A percentile compares a stretch with the other conserved stretches of the same genome.
phyloP scores from a whole-genome alignment of 1,140 invertebrate genomes.

The Orius insidiosus region DNA sequence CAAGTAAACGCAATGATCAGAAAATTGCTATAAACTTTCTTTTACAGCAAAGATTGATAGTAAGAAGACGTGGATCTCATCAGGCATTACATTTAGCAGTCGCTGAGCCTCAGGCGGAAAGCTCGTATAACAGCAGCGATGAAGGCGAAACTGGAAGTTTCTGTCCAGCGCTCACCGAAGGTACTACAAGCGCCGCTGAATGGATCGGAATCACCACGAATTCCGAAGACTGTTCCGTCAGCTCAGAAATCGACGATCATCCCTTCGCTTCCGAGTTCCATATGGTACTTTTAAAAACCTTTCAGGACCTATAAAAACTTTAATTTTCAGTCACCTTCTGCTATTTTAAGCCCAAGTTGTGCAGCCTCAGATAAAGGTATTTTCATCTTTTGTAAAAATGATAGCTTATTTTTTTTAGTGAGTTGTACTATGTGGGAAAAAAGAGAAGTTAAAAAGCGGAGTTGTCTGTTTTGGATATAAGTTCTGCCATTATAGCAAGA shows the following conservation, averaged over 20 bases:
- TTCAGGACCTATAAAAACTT: not conserved
- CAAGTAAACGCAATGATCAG: not conserved
- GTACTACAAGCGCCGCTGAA: constrained; percentile 53
- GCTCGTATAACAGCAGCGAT: constrained; percentile 13
- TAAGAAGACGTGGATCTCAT: constrained; percentile 19
- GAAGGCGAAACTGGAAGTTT: constrained; percentile 29
- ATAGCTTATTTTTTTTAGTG: constrained; percentile 39
- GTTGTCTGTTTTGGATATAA: constrained; percentile 82
- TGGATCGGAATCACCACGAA: constrained; percentile 73
- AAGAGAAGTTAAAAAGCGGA: constrained; percentile 79
- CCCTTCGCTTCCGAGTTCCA: constrained; percentile 53
- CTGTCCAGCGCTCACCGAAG: constrained; percentile 28
- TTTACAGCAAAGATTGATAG: constrained; percentile 15
- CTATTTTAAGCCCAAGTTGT: constrained; percentile 49
- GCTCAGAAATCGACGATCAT: constrained; percentile 50
- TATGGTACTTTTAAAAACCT: constrained; percentile 27
- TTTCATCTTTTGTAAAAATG: too few relatives aligned
- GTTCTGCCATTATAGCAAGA: constrained; percentile 74
- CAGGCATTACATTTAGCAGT: constrained; percentile 16
- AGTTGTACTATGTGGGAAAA: constrained; percentile 90
- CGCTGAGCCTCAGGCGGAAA: constrained; percentile 36
- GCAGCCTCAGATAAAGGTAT: constrained; percentile 54
- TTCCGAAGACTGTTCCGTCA: constrained; percentile 69
- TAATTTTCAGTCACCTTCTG: constrained; percentile 36
- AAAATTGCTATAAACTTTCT: not conserved